These are phyloP conservation scores for Pemphigus obesinymphae DNA, from an alignment of 1,140 invertebrate species.

Conservation along the genomic window DNA sequence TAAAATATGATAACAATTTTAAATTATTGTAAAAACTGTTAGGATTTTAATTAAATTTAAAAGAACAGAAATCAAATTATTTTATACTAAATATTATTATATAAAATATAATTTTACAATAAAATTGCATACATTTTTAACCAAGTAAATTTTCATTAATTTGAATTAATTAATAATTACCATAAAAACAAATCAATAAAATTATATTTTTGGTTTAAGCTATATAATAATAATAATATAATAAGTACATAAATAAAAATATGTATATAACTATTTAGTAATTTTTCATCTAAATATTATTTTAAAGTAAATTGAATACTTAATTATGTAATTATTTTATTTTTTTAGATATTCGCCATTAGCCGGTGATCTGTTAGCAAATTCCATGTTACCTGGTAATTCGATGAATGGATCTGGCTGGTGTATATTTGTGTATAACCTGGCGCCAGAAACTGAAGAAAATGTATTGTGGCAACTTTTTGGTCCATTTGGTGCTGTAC, in stretches of 20 bases:
- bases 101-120: background rate
- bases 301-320: background rate
- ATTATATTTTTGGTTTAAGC: background rate
- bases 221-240: too few species aligned
- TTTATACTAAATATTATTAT: background rate
- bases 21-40: too few species aligned
- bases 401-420: conserved; percentile 81
- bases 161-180: background rate
- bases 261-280: background rate
- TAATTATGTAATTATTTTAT: background rate
- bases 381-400: conserved; percentile 77
- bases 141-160: background rate
- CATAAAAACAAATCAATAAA: background rate
- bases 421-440: conserved; percentile 99
- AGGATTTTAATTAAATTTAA: background rate
- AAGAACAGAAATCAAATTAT: background rate
- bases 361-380: conserved; percentile 84
- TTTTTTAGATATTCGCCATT: conserved; percentile 80
- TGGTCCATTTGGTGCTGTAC: conserved; percentile 97
- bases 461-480: conserved; percentile 98
- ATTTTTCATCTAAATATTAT: background rate
- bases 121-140: background rate
- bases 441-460: conserved; percentile 97
- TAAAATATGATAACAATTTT: too few species aligned
- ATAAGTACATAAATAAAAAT: background rate